A percentile compares a stretch with the other conserved stretches of the same genome.
Evolutionary conservation across 2,797 vertebrate species (phyloP).

Genomic region (Petrocephalus schoutedeni): DNA sequence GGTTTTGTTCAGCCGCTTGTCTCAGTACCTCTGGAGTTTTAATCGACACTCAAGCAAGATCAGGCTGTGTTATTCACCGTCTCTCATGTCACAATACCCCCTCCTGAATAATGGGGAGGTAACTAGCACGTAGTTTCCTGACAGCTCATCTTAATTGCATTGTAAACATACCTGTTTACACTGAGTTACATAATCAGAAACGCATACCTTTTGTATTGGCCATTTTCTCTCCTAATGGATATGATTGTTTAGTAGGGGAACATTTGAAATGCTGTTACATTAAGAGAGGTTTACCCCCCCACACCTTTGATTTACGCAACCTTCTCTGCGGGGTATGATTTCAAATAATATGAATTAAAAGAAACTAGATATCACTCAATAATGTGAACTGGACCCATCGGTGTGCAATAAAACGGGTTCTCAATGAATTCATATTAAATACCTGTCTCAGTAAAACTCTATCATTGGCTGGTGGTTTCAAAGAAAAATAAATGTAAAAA

Average conservation of each 20-base stretch:
- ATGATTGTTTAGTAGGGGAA: neutral
- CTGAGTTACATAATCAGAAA: neutral
- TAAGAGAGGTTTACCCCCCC: neutral
- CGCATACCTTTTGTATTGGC: neutral
- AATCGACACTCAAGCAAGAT: neutral
- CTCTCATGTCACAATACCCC: neutral
- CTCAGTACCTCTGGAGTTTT: neutral
- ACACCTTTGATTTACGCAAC: neutral
- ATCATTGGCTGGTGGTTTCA: neutral
- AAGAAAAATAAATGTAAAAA: neutral
- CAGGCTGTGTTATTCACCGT: neutral
- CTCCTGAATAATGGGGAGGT: neutral
- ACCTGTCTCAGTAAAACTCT: neutral
- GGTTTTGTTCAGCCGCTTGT: neutral
- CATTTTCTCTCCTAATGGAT: neutral
- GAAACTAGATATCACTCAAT: neutral
- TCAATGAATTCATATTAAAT: neutral
- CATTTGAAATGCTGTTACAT: neutral
- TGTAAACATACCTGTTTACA: neutral
- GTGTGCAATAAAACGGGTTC: neutral
- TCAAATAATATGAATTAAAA: neutral
- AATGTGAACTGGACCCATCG: neutral
- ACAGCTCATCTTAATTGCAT: neutral
- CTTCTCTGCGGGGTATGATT: neutral
- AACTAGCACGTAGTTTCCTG: neutral